phyloP scores from a whole-genome alignment of 2,113 vertebrate species.

The Eptesicus fuscus region DNA sequence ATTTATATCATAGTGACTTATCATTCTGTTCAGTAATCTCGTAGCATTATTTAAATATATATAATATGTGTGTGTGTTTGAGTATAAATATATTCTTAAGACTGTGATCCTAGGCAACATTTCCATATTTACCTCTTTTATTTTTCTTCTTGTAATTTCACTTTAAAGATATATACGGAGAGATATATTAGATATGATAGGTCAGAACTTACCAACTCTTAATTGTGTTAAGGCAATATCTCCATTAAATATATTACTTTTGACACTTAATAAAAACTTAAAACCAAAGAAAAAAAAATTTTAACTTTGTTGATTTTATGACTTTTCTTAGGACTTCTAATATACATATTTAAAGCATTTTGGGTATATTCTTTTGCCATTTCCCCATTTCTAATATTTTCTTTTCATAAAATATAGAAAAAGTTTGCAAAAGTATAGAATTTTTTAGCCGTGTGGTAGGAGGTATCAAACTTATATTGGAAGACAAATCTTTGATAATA shows the following conservation, averaged over 20 bases:
- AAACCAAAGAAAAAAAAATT: background rate
- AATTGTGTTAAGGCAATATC: background rate
- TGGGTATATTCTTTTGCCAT: background rate
- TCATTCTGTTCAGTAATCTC: constrained; percentile 53
- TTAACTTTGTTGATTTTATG: background rate
- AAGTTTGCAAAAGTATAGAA: background rate
- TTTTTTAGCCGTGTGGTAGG: background rate
- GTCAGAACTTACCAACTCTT: background rate
- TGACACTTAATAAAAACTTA: background rate
- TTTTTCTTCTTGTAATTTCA: constrained; percentile 37
- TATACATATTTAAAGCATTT: background rate
- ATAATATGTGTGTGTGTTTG: background rate
- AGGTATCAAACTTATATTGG: background rate
- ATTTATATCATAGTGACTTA: constrained; percentile 49
- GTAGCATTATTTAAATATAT: constrained; percentile 15
- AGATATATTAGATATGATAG: background rate
- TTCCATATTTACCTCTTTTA: background rate
- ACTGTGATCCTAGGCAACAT: background rate
- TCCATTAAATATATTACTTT: background rate
- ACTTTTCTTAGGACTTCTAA: background rate
- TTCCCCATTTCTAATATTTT: background rate
- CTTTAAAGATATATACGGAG: background rate
- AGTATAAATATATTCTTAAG: background rate
- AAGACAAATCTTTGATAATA: background rate
- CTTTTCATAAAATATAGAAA: background rate